phyloP scores from a whole-genome alignment of 2,888 invertebrate species.

The Euclidia mi region DNA sequence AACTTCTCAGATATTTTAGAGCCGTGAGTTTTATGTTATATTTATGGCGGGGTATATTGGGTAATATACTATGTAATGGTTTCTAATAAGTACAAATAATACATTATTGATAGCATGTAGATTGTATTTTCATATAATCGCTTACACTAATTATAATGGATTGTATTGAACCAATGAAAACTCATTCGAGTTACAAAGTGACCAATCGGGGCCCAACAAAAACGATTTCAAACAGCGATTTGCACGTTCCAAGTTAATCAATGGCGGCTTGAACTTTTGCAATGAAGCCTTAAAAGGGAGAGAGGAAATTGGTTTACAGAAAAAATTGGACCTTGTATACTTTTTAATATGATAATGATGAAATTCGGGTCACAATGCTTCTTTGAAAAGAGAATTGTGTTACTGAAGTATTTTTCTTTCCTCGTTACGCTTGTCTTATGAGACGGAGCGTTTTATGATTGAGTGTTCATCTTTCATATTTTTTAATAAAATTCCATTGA shows the following conservation, averaged over 20 bases:
- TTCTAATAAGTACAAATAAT: too few species aligned
- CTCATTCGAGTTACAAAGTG: constrained; percentile 39
- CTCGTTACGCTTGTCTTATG: constrained; percentile 31
- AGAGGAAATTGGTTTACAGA: constrained; percentile 56
- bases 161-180: constrained; percentile 39
- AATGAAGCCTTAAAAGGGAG: constrained; percentile 45
- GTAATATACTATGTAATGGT: too few species aligned
- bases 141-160: constrained; percentile 38
- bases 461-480: constrained; percentile 18
- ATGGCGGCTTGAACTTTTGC: constrained; percentile 53
- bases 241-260: constrained; percentile 59
- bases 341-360: constrained; percentile 59
- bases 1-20: too few species aligned
- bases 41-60: too few species aligned
- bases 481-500: constrained; percentile 17
- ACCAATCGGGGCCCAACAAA: constrained; percentile 50
- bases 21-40: too few species aligned
- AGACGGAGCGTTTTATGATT: constrained; percentile 24
- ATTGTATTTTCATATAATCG: constrained; percentile 22
- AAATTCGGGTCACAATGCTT: constrained; percentile 34
- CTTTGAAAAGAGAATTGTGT: constrained; percentile 19
- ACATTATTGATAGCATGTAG: constrained; percentile 4
- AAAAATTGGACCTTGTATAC: constrained; percentile 44
- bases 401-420: constrained; percentile 29
- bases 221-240: constrained; percentile 52